phyloP scores from a whole-genome alignment of 2,797 vertebrate species.

The Sarcophilus harrisii region DNA sequence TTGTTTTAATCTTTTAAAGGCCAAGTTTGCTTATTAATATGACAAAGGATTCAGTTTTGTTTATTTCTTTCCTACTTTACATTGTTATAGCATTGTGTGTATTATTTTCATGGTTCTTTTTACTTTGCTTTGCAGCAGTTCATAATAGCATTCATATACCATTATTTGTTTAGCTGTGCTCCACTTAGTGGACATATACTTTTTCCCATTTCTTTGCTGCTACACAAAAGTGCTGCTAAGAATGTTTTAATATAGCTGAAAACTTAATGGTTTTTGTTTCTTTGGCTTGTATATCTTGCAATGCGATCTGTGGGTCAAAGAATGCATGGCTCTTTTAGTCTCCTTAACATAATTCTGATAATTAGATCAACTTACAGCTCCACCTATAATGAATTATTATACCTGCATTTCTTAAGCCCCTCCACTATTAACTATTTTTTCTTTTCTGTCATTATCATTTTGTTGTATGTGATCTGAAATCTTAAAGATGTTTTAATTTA shows the following conservation, averaged over 20 bases:
- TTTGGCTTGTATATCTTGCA: conserved; percentile 10
- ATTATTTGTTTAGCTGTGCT: conserved; percentile 39
- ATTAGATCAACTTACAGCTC: conserved; percentile 10
- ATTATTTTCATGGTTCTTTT: neutral
- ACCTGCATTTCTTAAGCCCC: conserved; percentile 3
- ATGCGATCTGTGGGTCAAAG: conserved; percentile 36
- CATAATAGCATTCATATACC: conserved; percentile 6
- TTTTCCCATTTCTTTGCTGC: conserved; percentile 42
- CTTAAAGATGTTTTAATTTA: neutral
- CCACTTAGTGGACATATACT: conserved; percentile 21
- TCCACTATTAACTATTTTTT: conserved; percentile 26
- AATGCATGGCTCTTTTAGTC: neutral
- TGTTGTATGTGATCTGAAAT: neutral
- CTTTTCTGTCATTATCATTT: neutral
- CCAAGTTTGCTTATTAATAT: neutral
- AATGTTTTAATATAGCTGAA: conserved; percentile 16
- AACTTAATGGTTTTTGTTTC: conserved; percentile 21
- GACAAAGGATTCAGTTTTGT: neutral
- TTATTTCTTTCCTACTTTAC: neutral
- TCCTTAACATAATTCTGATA: conserved; percentile 32
- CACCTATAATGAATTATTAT: conserved; percentile 1
- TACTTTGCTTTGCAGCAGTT: neutral
- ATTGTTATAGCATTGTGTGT: neutral
- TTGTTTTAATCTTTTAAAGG: neutral
- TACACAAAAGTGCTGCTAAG: conserved; percentile 33